phyloP scores from a whole-genome alignment of 2,113 vertebrate genomes.

The Pangasianodon gigas region DNA sequence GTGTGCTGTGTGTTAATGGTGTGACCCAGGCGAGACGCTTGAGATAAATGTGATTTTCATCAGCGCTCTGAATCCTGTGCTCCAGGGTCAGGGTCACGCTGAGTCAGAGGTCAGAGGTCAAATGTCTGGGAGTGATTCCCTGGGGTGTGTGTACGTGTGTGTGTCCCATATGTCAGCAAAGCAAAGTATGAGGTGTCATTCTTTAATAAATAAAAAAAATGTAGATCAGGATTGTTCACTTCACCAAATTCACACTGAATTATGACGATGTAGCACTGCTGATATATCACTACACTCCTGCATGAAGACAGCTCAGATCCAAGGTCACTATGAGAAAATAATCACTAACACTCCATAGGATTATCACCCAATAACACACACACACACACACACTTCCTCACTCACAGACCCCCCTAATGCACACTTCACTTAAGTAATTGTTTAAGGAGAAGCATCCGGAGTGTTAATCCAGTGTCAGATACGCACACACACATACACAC shows the following conservation, averaged over 20 bases:
- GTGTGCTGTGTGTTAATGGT: background rate
- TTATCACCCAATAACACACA: background rate
- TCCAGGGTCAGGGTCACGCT: slow-evolving; percentile 53
- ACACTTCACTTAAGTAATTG: slow-evolving; percentile 56
- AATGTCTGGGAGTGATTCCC: slow-evolving; percentile 56
- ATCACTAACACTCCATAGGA: background rate
- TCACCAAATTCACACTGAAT: background rate
- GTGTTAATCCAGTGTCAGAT: background rate
- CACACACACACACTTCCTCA: background rate
- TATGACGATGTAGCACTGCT: background rate
- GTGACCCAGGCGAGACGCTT: slow-evolving; percentile 10
- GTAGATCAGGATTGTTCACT: background rate
- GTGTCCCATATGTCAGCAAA: slow-evolving; percentile 62
- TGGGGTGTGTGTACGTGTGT: slow-evolving; percentile 53
- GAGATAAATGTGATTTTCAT: slow-evolving; percentile 29
- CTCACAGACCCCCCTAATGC: slow-evolving; percentile 35
- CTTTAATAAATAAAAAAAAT: background rate
- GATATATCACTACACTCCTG: background rate
- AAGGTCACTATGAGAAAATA: background rate
- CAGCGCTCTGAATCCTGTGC: slow-evolving; percentile 13
- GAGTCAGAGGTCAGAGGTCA: slow-evolving; percentile 61
- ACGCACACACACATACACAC: background rate
- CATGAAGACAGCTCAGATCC: background rate
- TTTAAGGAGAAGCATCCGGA: slow-evolving; percentile 57
- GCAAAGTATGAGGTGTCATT: slow-evolving; percentile 36